These are phyloP conservation scores for Alitta virens DNA, from an alignment of 2,888 invertebrate genomes.

Conservation along the genomic window DNA sequence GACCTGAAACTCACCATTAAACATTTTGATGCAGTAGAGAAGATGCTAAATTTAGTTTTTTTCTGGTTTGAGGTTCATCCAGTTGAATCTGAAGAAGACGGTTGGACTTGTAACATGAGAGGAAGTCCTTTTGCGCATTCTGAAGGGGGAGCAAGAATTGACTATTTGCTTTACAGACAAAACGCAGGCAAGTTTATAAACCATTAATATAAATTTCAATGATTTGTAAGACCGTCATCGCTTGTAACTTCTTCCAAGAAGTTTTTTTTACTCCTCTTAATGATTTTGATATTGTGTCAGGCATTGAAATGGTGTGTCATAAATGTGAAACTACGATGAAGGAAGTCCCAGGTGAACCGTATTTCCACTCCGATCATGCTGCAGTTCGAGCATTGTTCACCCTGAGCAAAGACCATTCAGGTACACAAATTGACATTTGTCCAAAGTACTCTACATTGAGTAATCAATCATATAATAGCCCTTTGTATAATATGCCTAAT, in stretches of 20 bases:
- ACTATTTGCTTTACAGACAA: constrained; percentile 76
- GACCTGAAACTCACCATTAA: background rate
- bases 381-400: constrained; percentile 38
- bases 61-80: background rate
- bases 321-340: constrained; percentile 44
- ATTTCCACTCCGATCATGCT: constrained; percentile 53
- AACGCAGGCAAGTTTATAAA: constrained; percentile 43
- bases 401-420: too few species aligned
- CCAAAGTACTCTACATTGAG: too few species aligned
- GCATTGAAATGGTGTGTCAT: constrained; percentile 39
- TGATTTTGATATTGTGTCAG: too few species aligned
- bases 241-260: too few species aligned
- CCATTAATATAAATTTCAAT: background rate
- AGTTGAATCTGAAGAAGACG: background rate
- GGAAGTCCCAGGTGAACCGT: constrained; percentile 38
- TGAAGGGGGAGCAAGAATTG: constrained; percentile 71
- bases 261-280: too few species aligned
- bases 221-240: background rate
- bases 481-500: too few species aligned
- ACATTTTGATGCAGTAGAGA: too few species aligned
- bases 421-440: too few species aligned
- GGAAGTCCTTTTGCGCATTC: constrained; percentile 54
- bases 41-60: background rate
- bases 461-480: too few species aligned
- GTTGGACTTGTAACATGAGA: background rate